Evolutionary conservation across 1,140 invertebrate genomes (phyloP).

Genomic region (Thrips palmi): DNA sequence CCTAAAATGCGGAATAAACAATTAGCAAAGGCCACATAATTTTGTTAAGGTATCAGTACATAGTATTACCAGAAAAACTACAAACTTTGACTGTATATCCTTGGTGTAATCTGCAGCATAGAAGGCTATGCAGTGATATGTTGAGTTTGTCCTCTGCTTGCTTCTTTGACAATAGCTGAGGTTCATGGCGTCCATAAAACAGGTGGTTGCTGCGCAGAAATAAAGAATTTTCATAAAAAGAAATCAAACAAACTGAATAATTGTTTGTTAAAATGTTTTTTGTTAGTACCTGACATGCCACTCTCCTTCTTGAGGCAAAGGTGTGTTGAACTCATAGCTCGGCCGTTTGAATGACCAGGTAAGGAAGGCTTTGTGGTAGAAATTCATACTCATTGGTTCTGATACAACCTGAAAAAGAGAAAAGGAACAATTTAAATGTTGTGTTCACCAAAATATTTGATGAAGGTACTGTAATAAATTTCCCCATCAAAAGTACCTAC

Average conservation of each 20-base stretch:
- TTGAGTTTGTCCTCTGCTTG: constrained; percentile 44
- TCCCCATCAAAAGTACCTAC: constrained; percentile 4
- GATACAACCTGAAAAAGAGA: constrained; percentile 23
- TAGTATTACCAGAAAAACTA: constrained; percentile 14
- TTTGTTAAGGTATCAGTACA: neutral
- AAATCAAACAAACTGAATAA: constrained; percentile 6
- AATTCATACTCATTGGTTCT: too few species aligned
- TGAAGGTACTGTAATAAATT: neutral
- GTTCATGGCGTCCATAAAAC: constrained; percentile 33
- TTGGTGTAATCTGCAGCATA: constrained; percentile 59
- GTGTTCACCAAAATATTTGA: constrained; percentile 1
- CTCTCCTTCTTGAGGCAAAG: constrained; percentile 19
- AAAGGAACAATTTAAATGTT: constrained; percentile 8
- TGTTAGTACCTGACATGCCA: constrained; percentile 25
- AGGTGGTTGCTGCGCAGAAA: constrained; percentile 29
- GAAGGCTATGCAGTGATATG: constrained; percentile 42
- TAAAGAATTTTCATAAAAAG: constrained; percentile 7
- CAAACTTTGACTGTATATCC: constrained; percentile 56
- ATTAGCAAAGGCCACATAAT: constrained; percentile 7
- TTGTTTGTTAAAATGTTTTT: neutral
- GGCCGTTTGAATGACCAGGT: constrained; percentile 54
- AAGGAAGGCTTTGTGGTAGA: constrained; percentile 53
- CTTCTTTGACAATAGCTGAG: constrained; percentile 39
- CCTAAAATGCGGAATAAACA: constrained; percentile 21
- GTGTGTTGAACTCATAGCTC: constrained; percentile 12